phyloP scores from a whole-genome alignment of 2,888 invertebrate species.

The Syritta pipiens region DNA sequence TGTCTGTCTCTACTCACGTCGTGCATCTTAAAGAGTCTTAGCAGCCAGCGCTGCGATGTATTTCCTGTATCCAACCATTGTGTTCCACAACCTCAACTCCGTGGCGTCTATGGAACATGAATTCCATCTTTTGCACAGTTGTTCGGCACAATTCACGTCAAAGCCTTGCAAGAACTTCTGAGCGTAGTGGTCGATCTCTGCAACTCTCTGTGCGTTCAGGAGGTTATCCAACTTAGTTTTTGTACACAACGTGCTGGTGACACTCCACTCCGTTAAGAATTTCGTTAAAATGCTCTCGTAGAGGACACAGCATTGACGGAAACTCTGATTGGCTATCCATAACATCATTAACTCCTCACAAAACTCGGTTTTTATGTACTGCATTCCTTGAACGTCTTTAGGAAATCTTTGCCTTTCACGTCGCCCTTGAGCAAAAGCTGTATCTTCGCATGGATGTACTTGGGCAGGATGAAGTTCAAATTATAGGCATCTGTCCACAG shows the following conservation, averaged over 20 bases:
- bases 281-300: conserved; percentile 78
- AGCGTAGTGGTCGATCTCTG: conserved; percentile 79
- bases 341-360: conserved; percentile 83
- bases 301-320: conserved; percentile 80
- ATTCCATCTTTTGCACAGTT: conserved; percentile 76
- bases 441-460: conserved; percentile 81
- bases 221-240: conserved; percentile 80
- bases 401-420: conserved; percentile 75
- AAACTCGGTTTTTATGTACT: conserved; percentile 80
- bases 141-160: conserved; percentile 71
- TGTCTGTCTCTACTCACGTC: conserved; percentile 60
- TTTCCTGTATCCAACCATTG: conserved; percentile 79
- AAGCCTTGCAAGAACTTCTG: conserved; percentile 72
- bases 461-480: conserved; percentile 81
- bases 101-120: conserved; percentile 75
- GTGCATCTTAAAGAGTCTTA: conserved; percentile 69
- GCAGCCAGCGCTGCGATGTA: conserved; percentile 73
- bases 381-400: conserved; percentile 77
- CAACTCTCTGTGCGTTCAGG: conserved; percentile 80
- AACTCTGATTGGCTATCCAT: conserved; percentile 80
- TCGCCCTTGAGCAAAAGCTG: conserved; percentile 78
- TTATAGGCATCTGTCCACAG: conserved; percentile 80
- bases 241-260: conserved; percentile 80
- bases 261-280: conserved; percentile 81
- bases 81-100: conserved; percentile 80